phyloP scores from a whole-genome alignment of 2,888 invertebrate species.

The Andrena flavipes region DNA sequence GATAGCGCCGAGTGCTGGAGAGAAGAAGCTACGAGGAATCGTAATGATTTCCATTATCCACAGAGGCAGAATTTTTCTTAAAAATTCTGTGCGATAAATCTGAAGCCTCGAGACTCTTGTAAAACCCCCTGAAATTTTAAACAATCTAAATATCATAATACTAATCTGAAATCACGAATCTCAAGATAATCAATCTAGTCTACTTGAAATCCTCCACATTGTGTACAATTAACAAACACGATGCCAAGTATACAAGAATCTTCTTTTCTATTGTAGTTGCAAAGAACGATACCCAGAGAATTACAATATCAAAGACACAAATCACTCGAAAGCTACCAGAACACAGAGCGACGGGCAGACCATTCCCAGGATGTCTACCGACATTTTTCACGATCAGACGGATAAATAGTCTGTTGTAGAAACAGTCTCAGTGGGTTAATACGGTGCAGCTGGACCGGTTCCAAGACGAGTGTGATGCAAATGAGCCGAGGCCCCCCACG shows the following conservation, averaged over 20 bases:
- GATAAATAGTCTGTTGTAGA: conserved; percentile 50
- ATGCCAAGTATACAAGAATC: too few species aligned
- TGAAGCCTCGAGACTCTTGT: too few species aligned
- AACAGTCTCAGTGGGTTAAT: conserved; percentile 62
- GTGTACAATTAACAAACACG: too few species aligned
- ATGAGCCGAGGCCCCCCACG: conserved; percentile 81
- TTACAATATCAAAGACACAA: background rate
- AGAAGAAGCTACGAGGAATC: conserved; percentile 4
- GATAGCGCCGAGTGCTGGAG: background rate
- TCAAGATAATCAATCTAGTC: too few species aligned
- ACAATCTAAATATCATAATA: too few species aligned
- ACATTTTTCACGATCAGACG: conserved; percentile 33
- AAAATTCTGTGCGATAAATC: background rate
- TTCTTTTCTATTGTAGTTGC: too few species aligned
- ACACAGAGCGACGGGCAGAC: too few species aligned
- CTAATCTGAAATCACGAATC: too few species aligned
- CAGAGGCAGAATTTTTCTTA: background rate
- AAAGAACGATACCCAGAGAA: too few species aligned
- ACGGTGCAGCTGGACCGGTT: conserved; percentile 66
- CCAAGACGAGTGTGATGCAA: conserved; percentile 77
- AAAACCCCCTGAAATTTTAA: too few species aligned
- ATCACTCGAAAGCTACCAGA: background rate
- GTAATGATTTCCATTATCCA: background rate
- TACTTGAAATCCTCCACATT: too few species aligned
- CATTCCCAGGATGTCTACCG: conserved; percentile 34